Evolutionary conservation across 2,797 vertebrate genomes (phyloP).

Genomic region (Melanogrammus aeglefinus): DNA sequence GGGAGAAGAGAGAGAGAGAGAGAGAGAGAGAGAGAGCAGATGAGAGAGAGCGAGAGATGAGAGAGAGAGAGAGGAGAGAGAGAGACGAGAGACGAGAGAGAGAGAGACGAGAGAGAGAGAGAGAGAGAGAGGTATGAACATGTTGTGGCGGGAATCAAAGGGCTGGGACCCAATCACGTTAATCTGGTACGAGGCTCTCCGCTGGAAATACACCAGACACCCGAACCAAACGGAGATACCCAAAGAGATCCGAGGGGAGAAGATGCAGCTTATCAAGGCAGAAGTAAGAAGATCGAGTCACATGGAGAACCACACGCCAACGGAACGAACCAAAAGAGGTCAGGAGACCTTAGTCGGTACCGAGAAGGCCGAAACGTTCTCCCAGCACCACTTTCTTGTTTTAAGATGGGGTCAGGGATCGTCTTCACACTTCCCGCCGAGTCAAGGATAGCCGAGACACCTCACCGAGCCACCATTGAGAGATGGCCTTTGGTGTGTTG

Average conservation of each 20-base stretch:
- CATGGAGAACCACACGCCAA: neutral
- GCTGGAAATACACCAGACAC: neutral
- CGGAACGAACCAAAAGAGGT: neutral
- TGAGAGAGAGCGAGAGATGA: too few species aligned
- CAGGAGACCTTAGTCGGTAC: neutral
- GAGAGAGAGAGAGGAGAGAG: too few species aligned
- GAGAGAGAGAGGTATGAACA: constrained; percentile 38
- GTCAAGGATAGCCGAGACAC: neutral
- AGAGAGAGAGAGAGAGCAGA: too few species aligned
- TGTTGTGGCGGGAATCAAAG: constrained; percentile 32
- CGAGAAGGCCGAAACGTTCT: neutral
- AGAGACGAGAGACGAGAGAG: too few species aligned
- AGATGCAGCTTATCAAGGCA: constrained; percentile 1
- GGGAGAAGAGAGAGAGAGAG: too few species aligned
- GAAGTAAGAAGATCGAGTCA: neutral
- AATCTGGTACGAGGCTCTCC: neutral
- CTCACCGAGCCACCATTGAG: neutral
- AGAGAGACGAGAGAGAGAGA: too few species aligned
- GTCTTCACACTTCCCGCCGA: neutral
- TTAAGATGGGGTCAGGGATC: neutral
- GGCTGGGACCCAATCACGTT: constrained; percentile 23
- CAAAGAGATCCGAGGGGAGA: constrained; percentile 19
- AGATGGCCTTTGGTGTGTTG: neutral
- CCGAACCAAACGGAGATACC: neutral
- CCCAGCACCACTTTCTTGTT: neutral